Conservation (phyloP, 2,797 vertebrate genomes). For the Poecile montanus region DNA sequence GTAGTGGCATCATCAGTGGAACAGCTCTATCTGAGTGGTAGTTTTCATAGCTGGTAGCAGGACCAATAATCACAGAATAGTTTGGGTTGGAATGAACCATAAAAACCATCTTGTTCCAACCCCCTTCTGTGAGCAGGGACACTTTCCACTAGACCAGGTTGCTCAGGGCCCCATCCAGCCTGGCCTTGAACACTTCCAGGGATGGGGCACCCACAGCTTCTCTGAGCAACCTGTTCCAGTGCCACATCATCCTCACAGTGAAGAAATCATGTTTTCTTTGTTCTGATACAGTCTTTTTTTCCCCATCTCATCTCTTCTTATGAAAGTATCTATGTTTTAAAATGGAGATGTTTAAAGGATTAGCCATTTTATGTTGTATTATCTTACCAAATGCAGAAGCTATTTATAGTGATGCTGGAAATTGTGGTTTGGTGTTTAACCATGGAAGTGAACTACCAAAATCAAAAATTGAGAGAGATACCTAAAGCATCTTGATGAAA, state of each 20-base stretch:
- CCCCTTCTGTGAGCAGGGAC: not conserved
- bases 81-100: not conserved
- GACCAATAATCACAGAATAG: not conserved
- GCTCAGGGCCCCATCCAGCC: not conserved
- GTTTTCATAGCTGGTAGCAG: not conserved
- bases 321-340: not conserved
- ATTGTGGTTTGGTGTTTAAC: not conserved
- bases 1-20: not conserved
- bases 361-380: not conserved
- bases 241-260: not conserved
- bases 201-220: not conserved
- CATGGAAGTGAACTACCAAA: not conserved
- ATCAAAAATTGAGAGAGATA: not conserved
- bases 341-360: not conserved
- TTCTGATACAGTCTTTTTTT: not conserved
- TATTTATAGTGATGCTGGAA: not conserved
- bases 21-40: not conserved
- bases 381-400: not conserved
- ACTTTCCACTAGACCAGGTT: not conserved
- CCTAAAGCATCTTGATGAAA: not conserved
- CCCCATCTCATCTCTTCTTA: not conserved
- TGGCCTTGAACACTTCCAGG: not conserved
- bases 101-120: not conserved
- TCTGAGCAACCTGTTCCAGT: not conserved
- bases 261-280: not conserved